These are phyloP conservation scores for Calliopsis andreniformis DNA, from an alignment of 1,140 invertebrate species.

Conservation along the genomic window DNA sequence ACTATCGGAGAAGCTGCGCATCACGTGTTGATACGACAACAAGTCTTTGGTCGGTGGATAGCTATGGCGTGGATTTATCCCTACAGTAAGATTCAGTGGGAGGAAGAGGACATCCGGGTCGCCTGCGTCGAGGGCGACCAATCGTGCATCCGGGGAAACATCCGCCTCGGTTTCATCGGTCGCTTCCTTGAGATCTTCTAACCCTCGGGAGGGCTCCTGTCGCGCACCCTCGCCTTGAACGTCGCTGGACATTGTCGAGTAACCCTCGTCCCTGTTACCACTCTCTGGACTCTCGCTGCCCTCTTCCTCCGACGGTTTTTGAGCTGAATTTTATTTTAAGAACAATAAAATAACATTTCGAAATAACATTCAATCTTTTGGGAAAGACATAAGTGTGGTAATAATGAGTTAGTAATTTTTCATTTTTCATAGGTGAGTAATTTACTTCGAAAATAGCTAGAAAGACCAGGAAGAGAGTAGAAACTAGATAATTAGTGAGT, in stretches of 20 bases:
- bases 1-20: constrained; percentile 88
- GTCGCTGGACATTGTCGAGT: constrained; percentile 94
- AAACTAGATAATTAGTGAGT: too few relatives aligned
- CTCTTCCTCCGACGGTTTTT: constrained; percentile 81
- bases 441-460: too few relatives aligned
- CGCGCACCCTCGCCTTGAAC: constrained; percentile 87
- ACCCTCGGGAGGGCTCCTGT: constrained; percentile 83
- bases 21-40: constrained; percentile 87
- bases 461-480: too few relatives aligned
- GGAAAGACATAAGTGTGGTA: too few relatives aligned
- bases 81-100: constrained; percentile 85
- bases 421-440: too few relatives aligned
- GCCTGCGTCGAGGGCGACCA: constrained; percentile 81
- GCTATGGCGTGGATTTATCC: constrained; percentile 86
- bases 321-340: constrained; percentile 60
- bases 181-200: constrained; percentile 88
- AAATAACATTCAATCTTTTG: not conserved
- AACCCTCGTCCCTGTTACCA: constrained; percentile 92
- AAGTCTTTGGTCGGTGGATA: constrained; percentile 86
- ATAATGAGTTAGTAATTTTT: too few relatives aligned
- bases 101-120: constrained; percentile 87
- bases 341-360: too few relatives aligned
- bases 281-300: constrained; percentile 87
- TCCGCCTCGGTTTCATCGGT: constrained; percentile 86
- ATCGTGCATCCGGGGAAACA: constrained; percentile 79